Base-by-base conservation (phyloP, 2,888 invertebrate genomes). In the Syrphus vitripennis region DNA sequence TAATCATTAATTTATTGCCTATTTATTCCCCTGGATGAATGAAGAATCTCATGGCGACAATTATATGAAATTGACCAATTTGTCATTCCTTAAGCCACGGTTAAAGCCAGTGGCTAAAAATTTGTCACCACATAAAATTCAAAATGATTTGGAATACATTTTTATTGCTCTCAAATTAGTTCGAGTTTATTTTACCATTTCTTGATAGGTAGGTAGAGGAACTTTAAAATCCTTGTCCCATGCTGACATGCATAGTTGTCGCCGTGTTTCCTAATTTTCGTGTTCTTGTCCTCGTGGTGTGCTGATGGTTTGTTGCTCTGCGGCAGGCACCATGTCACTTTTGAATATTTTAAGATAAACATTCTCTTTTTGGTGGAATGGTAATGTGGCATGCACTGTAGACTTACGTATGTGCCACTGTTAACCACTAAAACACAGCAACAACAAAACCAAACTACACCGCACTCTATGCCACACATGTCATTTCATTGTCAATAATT, bases 401-500 rank as follows among this genome's bases (percentile, higher is more conserved):
- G n/a, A n/a, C n/a, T n/a, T n/a, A n/a, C n/a, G 40, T 19, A 57
- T 53, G 21, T 48, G 19, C 19, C 48, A 48, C 31, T 19, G 29
- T 71, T n/a, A 48, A 59, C 42, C 59, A 34, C 21, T 6, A 24
- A 63, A 63, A 71, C 82, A 76, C 57, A n/a, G n/a, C n/a, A n/a
- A 40, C 72, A 80, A n/a, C 72, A 34, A 57, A 34, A 50, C 50
- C 21, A 21, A n/a, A 24, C 34, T 12, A 24, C 69, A 45, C 29
- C 42, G n/a, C 59, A 67, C 31, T 31, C 53, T 3, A 50, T 61
- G 76, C 55, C 50, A 50, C 86, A 81, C 77, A 82, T 82, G 86
- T 86, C 86, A 82, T 55, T 78, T 63, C 37, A 16, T 34, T 74
- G 77, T 82, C 86, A 86, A 86, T 86, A 82, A 86, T 82, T 86